Base-by-base conservation (phyloP, 2,888 invertebrate species). In the Plebejus melissa region DNA sequence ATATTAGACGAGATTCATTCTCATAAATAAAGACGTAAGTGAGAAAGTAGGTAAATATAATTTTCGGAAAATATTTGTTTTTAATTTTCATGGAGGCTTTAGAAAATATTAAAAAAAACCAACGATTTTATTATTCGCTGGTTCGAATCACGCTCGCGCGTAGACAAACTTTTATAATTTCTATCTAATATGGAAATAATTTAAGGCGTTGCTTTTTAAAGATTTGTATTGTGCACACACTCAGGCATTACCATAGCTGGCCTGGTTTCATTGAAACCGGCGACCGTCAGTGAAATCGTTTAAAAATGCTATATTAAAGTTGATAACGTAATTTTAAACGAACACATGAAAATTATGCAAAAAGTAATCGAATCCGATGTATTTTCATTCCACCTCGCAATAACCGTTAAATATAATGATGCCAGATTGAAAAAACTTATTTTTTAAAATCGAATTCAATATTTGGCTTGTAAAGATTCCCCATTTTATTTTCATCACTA, bases 241-340 rank as follows among this genome's bases (percentile, higher is more conserved):
- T 54, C 54, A 16, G 54, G 54, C 54, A 54, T 16, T 0, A 54
- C 3, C 16, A 54, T 16, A 54, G 54, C 11, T 16, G 54, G 16
- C 50, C 50, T 13, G 9, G 11, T 50, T 50, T 50, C 0, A 54
- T 13, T 11, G 7, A 38, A 5, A 38, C 38, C 38, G 38, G 9
- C 46, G 46, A 16, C 4, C 4, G 16, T 54, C 16, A 16, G 2
- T 9, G 11, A 46, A 13, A 54, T 54, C 11, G 4, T 54, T 54
- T 54, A 16, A 54, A 65, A 65, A 65, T 4, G 60, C 28, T 11
- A 28, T 3, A 60, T 60, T 28, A 1, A 36, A 65, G 32, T 71
- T 71, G 46, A 71, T 71, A 71, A 71, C 71, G 71, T 71, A 46
- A 28, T 46, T 71, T 71, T 46, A 71, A 71, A 41, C 71, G 46